phyloP scores from a whole-genome alignment of 1,140 invertebrate genomes.

The Adelges cooleyi region DNA sequence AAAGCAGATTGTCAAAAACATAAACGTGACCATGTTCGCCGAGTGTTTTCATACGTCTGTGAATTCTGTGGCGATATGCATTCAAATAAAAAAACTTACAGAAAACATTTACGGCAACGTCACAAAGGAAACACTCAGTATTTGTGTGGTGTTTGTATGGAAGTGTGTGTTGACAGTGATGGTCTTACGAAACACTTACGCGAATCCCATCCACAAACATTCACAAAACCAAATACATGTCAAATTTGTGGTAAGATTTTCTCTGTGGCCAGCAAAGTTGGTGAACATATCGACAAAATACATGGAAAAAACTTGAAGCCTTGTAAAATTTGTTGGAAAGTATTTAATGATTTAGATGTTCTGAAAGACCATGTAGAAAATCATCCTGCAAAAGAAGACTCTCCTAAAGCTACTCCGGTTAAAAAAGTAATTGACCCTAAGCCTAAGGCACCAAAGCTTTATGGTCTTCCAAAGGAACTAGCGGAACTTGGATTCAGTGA shows the following conservation, averaged over 20 bases:
- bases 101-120: constrained; percentile 46
- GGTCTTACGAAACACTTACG: constrained; percentile 47
- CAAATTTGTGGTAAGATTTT: constrained; percentile 50
- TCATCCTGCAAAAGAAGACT: constrained; percentile 31
- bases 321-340: constrained; percentile 47
- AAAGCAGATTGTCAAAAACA: constrained; percentile 45
- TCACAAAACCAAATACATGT: constrained; percentile 45
- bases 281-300: constrained; percentile 49
- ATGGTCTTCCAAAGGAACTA: constrained; percentile 22
- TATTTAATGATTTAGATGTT: constrained; percentile 44
- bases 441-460: constrained; percentile 13
- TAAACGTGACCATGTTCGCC: constrained; percentile 43
- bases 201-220: constrained; percentile 41
- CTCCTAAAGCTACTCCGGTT: not conserved
- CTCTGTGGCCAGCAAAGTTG: constrained; percentile 48
- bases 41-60: constrained; percentile 43
- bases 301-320: constrained; percentile 48
- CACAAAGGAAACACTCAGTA: constrained; percentile 39
- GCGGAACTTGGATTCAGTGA: constrained; percentile 15
- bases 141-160: constrained; percentile 48
- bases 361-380: constrained; percentile 40
- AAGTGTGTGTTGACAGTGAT: constrained; percentile 45
- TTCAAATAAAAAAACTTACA: constrained; percentile 47
- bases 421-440: not conserved
- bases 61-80: constrained; percentile 50